Evolutionary conservation across 2,113 vertebrate species (phyloP).

Genomic region (Abramis brama): DNA sequence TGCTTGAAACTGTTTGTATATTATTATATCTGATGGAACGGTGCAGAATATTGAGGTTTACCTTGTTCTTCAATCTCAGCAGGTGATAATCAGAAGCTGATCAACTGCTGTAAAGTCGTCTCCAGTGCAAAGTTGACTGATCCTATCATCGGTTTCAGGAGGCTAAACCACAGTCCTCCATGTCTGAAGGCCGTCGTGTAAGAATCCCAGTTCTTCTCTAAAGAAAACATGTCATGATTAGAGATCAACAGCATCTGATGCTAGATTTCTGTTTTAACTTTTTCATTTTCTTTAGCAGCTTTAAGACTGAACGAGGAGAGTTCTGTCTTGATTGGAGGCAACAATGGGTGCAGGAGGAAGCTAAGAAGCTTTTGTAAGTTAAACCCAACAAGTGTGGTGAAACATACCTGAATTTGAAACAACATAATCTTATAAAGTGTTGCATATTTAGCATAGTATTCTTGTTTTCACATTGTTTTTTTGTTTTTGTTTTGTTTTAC

Average conservation of each 20-base stretch:
- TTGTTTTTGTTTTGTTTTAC: not conserved
- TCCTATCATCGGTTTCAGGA: not conserved
- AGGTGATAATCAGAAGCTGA: not conserved
- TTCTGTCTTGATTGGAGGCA: constrained; percentile 3
- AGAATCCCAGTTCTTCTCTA: not conserved
- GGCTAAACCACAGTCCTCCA: not conserved
- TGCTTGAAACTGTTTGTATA: not conserved
- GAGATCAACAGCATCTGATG: too few species aligned
- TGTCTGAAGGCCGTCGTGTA: constrained; percentile 46
- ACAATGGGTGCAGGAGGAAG: constrained; percentile 11
- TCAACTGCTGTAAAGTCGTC: too few species aligned
- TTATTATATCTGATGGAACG: not conserved
- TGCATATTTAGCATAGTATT: too few species aligned
- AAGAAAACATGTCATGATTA: not conserved
- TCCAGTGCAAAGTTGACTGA: not conserved
- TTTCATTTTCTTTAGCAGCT: too few species aligned
- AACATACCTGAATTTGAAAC: too few species aligned
- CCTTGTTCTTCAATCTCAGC: not conserved
- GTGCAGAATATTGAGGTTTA: too few species aligned
- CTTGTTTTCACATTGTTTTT: not conserved
- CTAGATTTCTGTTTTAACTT: too few species aligned
- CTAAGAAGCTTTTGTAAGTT: constrained; percentile 17
- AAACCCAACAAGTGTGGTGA: not conserved
- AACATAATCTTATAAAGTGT: too few species aligned
- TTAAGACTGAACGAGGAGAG: not conserved